phyloP scores from a whole-genome alignment of 2,888 invertebrate species.

The Parelbella ahira region DNA sequence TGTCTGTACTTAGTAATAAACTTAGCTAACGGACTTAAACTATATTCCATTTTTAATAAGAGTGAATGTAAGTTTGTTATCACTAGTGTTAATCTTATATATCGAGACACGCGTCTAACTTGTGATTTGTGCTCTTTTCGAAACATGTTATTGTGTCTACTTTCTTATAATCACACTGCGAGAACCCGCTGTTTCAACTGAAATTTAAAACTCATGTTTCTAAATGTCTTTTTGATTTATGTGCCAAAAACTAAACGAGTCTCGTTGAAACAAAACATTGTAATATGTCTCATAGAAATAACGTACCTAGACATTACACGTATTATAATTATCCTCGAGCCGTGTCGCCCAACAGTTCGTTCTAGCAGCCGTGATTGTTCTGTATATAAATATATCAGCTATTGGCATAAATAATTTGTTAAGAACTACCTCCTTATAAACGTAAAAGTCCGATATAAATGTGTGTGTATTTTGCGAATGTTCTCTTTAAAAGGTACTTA shows the following conservation, averaged over 20 bases:
- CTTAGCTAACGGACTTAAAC: slow-evolving; percentile 63
- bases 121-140: slow-evolving; percentile 73
- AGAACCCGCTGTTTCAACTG: slow-evolving; percentile 27
- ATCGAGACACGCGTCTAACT: slow-evolving; percentile 40
- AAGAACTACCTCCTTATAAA: slow-evolving; percentile 20
- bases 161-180: not conserved
- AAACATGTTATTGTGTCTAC: slow-evolving; percentile 49
- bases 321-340: too few species aligned
- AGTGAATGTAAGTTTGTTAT: slow-evolving; percentile 66
- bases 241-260: too few species aligned
- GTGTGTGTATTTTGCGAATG: slow-evolving; percentile 21
- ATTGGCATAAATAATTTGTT: slow-evolving; percentile 16
- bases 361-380: slow-evolving; percentile 13
- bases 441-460: slow-evolving; percentile 20
- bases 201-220: too few species aligned
- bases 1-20: slow-evolving; percentile 48
- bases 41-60: slow-evolving; percentile 68
- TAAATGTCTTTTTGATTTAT: not conserved
- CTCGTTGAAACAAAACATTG: too few species aligned
- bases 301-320: too few species aligned
- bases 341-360: slow-evolving; percentile 12
- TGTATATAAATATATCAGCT: slow-evolving; percentile 12
- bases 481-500: slow-evolving; percentile 18
- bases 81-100: slow-evolving; percentile 49
- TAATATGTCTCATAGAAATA: too few species aligned